phyloP scores from a whole-genome alignment of 1,140 invertebrate genomes.

The Berghia stephanieae region DNA sequence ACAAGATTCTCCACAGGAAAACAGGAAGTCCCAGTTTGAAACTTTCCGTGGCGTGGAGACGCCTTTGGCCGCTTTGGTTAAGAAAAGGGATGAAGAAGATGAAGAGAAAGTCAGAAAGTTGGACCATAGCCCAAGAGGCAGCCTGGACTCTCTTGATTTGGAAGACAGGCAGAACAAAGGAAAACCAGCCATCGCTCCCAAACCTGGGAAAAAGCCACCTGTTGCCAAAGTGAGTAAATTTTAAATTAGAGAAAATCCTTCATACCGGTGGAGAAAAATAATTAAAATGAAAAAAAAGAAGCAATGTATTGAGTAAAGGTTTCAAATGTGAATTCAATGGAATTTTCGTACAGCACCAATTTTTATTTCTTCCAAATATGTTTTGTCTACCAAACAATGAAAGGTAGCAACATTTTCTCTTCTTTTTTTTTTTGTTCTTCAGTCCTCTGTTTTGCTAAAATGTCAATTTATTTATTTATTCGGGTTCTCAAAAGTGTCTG shows the following conservation, averaged over 20 bases:
- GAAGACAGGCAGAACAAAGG: conserved; percentile 13
- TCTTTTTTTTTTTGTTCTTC: too few species aligned
- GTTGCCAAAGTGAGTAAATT: not conserved
- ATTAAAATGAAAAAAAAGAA: not conserved
- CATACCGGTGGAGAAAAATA: not conserved
- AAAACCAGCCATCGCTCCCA: conserved; percentile 29
- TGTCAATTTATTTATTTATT: too few species aligned
- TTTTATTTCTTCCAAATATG: too few species aligned
- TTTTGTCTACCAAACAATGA: too few species aligned
- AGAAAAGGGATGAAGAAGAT: not conserved
- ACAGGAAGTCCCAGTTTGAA: not conserved
- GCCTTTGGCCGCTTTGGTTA: not conserved
- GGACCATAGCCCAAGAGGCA: conserved; percentile 17
- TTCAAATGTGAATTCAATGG: too few species aligned
- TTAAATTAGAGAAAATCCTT: not conserved
- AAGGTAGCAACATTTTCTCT: too few species aligned
- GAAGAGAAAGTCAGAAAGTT: not conserved
- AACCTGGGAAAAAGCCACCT: conserved; percentile 33
- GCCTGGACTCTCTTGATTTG: conserved; percentile 18
- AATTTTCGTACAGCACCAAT: too few species aligned
- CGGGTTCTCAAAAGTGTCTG: too few species aligned
- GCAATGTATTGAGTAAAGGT: not conserved
- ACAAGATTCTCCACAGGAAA: conserved; percentile 20
- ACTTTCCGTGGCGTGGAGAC: not conserved
- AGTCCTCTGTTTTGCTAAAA: too few species aligned